These are phyloP conservation scores for Semnopithecus entellus DNA, from an alignment of 2,113 vertebrate genomes.

Conservation along the genomic window DNA sequence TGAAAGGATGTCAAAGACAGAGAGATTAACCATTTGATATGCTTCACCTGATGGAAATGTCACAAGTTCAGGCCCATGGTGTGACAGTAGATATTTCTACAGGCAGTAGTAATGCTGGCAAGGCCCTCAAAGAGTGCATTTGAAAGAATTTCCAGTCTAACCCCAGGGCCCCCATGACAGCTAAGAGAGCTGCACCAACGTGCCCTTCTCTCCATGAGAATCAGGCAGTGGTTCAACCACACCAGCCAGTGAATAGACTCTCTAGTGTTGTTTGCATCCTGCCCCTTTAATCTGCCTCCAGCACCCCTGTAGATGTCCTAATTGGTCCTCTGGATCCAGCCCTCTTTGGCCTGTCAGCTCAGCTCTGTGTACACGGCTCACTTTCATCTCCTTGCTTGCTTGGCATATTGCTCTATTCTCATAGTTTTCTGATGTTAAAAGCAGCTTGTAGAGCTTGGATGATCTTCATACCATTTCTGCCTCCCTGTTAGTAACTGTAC, in stretches of 20 bases:
- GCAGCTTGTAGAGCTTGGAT: conserved; percentile 62
- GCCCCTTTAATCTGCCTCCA: conserved; percentile 58
- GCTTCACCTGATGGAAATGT: conserved; percentile 53
- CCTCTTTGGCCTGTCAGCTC: conserved; percentile 45
- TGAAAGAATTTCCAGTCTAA: conserved; percentile 61
- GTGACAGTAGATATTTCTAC: conserved; percentile 36
- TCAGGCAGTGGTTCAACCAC: background rate
- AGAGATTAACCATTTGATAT: conserved; percentile 36
- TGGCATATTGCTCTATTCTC: conserved; percentile 21
- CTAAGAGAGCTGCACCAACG: background rate
- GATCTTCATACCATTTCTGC: conserved; percentile 67
- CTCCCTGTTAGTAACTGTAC: conserved; percentile 64
- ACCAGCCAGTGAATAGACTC: background rate
- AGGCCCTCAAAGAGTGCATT: background rate
- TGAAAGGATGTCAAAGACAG: conserved; percentile 50
- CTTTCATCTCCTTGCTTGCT: conserved; percentile 67
- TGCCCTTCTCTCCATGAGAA: background rate
- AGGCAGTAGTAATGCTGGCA: conserved; percentile 2
- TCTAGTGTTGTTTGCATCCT: conserved; percentile 47
- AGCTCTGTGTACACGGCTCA: conserved; percentile 36
- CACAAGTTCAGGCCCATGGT: conserved; percentile 55
- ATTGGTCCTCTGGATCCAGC: conserved; percentile 65
- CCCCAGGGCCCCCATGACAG: background rate
- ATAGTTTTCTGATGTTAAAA: conserved; percentile 47
- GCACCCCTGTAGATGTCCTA: conserved; percentile 14